These are phyloP conservation scores for Cebus imitator DNA, from an alignment of 2,113 vertebrate species.

Conservation along the genomic window DNA sequence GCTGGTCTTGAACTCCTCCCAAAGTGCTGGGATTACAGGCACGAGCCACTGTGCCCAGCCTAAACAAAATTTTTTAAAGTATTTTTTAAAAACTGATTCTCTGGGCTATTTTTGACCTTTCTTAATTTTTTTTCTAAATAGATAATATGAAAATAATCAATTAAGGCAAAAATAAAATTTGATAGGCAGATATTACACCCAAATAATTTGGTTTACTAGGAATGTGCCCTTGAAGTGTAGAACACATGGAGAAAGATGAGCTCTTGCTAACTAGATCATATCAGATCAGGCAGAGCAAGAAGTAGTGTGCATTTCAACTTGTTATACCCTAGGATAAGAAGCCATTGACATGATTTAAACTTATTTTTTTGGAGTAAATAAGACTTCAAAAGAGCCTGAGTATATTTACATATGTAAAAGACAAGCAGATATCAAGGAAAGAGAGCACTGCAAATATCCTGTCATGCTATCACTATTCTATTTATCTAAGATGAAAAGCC, in stretches of 20 bases:
- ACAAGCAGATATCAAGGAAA: not conserved
- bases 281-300: not conserved
- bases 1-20: too few relatives aligned
- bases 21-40: too few relatives aligned
- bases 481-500: not conserved
- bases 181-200: not conserved
- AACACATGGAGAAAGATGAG: not conserved
- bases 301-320: not conserved
- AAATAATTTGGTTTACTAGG: not conserved
- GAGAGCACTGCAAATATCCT: not conserved
- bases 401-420: constrained; percentile 54
- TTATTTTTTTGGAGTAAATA: not conserved
- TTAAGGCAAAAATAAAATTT: not conserved
- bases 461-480: not conserved
- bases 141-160: not conserved
- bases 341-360: not conserved
- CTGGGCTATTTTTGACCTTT: not conserved
- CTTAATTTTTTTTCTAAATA: not conserved
- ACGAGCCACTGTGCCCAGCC: too few relatives aligned
- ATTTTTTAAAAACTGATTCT: not conserved
- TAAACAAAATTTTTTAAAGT: too few relatives aligned
- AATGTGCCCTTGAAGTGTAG: not conserved
- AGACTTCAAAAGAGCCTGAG: constrained; percentile 45
- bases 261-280: not conserved
- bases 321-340: not conserved